Evolutionary conservation across 2,888 invertebrate genomes (phyloP).

Genomic region (Slavum lentiscoides): DNA sequence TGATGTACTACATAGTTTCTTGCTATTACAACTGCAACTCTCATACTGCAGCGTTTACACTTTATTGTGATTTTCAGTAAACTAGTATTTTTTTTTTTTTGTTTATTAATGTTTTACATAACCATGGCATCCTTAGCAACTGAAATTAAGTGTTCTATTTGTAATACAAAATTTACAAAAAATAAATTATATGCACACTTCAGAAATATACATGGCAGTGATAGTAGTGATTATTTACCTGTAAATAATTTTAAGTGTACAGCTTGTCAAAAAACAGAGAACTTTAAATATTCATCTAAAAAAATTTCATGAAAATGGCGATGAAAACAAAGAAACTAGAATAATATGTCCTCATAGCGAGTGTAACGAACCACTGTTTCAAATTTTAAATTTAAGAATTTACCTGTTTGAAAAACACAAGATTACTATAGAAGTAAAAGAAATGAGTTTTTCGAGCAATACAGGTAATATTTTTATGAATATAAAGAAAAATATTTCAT

Average conservation of each 20-base stretch:
- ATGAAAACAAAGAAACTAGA: constrained; percentile 4
- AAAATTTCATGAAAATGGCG: neutral
- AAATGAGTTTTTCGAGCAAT: neutral
- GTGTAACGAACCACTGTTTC: neutral
- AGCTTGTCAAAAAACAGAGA: constrained; percentile 8
- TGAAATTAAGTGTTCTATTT: constrained; percentile 12
- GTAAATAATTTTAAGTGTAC: neutral
- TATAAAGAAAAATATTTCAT: neutral
- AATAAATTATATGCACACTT: constrained; percentile 1
- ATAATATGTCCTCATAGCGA: constrained; percentile 19
- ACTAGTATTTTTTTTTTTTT: neutral
- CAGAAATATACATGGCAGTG: neutral
- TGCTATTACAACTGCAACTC: neutral
- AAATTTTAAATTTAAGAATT: constrained; percentile 4
- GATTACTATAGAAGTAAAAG: constrained; percentile 4
- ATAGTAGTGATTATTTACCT: neutral
- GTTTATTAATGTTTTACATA: neutral
- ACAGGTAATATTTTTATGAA: constrained; percentile 23
- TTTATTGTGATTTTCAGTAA: constrained; percentile 1
- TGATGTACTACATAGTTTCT: neutral
- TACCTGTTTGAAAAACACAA: neutral
- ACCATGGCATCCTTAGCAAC: neutral
- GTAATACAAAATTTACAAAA: constrained; percentile 17
- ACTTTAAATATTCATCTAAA: neutral
- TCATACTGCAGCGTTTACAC: neutral